Evolutionary conservation across 2,888 invertebrate genomes (phyloP).

Genomic region (Fragum fragum): DNA sequence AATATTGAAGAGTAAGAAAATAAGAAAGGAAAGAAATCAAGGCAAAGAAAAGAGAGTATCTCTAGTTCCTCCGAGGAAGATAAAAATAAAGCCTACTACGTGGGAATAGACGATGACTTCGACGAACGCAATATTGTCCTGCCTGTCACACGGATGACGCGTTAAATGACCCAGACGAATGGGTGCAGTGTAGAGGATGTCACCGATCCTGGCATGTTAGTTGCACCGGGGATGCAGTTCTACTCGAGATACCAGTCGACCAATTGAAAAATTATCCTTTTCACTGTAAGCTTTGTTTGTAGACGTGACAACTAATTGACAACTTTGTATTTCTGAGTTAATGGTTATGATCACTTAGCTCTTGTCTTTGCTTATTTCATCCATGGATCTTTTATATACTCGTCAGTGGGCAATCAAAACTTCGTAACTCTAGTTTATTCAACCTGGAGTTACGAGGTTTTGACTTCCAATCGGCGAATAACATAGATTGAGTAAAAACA

Average conservation of each 20-base stretch:
- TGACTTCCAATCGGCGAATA: too few relatives aligned
- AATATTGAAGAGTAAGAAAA: conserved; percentile 1
- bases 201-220: conserved; percentile 22
- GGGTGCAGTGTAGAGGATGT: conserved; percentile 20
- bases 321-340: too few relatives aligned
- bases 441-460: too few relatives aligned
- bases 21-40: background rate
- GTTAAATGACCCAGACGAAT: conserved; percentile 9
- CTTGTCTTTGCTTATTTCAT: too few relatives aligned
- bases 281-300: conserved; percentile 25
- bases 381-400: too few relatives aligned
- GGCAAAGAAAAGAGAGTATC: background rate
- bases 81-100: conserved; percentile 1
- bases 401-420: too few relatives aligned
- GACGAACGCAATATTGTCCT: conserved; percentile 21
- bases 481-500: too few relatives aligned
- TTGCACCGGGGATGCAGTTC: conserved; percentile 30
- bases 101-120: conserved; percentile 23
- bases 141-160: conserved; percentile 23
- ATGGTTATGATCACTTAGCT: too few relatives aligned
- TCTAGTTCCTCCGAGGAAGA: conserved; percentile 1
- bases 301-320: background rate
- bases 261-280: conserved; percentile 27
- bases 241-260: conserved; percentile 26
- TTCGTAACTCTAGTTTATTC: too few relatives aligned